These are phyloP conservation scores for Schizothorax lantsangensis DNA, from an alignment of 2,797 vertebrate genomes.

Conservation along the genomic window DNA sequence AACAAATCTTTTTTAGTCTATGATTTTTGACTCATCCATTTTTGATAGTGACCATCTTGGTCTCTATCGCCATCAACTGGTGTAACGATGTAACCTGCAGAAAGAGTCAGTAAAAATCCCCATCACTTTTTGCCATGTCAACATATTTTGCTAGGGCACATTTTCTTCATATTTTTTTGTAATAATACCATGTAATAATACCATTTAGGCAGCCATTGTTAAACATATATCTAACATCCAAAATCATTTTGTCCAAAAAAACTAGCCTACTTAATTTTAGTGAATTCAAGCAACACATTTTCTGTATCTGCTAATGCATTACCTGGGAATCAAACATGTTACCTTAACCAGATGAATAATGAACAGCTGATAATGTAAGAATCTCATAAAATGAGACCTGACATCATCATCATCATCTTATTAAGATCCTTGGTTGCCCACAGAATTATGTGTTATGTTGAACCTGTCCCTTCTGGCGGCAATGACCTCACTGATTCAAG, in stretches of 20 bases:
- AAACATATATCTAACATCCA: not conserved
- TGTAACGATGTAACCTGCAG: not conserved
- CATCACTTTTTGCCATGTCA: not conserved
- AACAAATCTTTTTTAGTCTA: not conserved
- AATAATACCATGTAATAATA: not conserved
- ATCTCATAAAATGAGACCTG: slow-evolving; percentile 7
- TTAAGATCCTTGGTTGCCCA: slow-evolving; percentile 19
- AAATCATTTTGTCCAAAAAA: not conserved
- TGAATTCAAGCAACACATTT: not conserved
- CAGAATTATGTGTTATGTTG: slow-evolving; percentile 27
- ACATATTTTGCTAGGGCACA: not conserved
- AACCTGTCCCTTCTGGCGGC: not conserved
- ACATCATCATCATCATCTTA: not conserved
- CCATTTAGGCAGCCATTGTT: not conserved
- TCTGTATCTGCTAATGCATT: not conserved
- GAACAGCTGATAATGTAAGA: slow-evolving; percentile 4
- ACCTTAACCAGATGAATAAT: not conserved
- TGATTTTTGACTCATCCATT: not conserved
- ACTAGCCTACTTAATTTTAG: not conserved
- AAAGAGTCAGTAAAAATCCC: not conserved
- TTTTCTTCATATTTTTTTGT: not conserved
- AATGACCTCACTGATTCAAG: slow-evolving; percentile 31
- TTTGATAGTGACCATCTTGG: too few species aligned
- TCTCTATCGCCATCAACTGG: not conserved
- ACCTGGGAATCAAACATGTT: not conserved